Percentiles rank a stretch among this genome's conserved stretches.
Evolutionary conservation across 2,888 invertebrate species (phyloP).

Genomic region (Rhodophaea formosa): DNA sequence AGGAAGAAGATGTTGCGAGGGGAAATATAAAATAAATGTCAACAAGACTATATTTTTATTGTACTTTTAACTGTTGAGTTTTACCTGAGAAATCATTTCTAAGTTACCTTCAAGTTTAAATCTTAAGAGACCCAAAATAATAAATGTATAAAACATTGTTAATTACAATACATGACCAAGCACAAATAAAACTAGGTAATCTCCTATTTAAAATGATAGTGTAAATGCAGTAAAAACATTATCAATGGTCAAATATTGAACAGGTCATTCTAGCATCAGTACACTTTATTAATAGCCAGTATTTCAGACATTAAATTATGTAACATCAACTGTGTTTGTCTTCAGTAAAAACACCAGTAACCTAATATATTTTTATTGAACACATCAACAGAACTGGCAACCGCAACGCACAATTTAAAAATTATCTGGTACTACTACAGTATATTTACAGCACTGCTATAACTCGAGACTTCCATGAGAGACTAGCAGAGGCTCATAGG

Average conservation of each 20-base stretch:
- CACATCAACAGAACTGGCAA: constrained; percentile 56
- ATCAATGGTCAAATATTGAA: background rate
- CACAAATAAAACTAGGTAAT: background rate
- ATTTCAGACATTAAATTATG: background rate
- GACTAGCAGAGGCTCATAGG: constrained; percentile 63
- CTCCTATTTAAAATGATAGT: background rate
- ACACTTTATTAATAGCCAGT: too few relatives aligned
- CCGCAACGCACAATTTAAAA: constrained; percentile 56
- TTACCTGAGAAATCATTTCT: background rate
- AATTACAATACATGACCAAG: background rate
- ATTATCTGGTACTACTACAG: constrained; percentile 61
- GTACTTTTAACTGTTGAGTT: background rate
- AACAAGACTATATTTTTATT: constrained; percentile 2
- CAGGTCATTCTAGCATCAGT: too few relatives aligned
- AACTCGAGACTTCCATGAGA: constrained; percentile 37
- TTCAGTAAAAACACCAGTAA: constrained; percentile 42
- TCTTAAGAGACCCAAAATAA: too few relatives aligned
- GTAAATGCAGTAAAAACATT: background rate
- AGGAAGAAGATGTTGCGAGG: constrained; percentile 83
- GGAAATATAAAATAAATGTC: constrained; percentile 47
- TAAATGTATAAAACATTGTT: too few relatives aligned
- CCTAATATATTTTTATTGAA: constrained; percentile 63
- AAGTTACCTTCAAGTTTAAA: background rate
- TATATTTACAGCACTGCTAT: constrained; percentile 70
- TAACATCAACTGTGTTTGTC: constrained; percentile 17